Percentiles rank a stretch among this genome's conserved stretches.
phyloP scores from a whole-genome alignment of 2,113 vertebrate species.

The Platysternon megacephalum region DNA sequence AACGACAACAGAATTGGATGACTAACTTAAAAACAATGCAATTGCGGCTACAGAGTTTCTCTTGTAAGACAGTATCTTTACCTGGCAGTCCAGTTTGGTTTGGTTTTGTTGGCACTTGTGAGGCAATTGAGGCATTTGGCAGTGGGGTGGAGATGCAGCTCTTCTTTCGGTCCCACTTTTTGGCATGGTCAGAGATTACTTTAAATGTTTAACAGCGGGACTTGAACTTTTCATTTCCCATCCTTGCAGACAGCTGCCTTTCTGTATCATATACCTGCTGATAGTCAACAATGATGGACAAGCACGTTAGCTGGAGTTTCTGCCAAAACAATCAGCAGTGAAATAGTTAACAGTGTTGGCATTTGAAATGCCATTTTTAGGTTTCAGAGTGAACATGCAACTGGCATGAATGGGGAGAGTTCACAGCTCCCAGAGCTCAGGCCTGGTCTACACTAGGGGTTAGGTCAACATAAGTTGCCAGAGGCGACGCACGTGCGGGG shows the following conservation, averaged over 20 bases:
- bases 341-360: neutral
- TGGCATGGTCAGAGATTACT: neutral
- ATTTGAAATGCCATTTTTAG: neutral
- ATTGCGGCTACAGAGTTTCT: neutral
- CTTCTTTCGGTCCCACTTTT: neutral
- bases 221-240: neutral
- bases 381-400: neutral
- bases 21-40: neutral
- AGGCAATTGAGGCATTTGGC: rapidly evolving
- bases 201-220: neutral
- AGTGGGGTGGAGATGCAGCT: neutral
- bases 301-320: neutral
- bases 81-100: neutral
- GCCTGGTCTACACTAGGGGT: neutral
- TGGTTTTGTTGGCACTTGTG: neutral
- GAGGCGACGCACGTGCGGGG: too few relatives aligned
- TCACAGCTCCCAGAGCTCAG: neutral
- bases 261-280: neutral
- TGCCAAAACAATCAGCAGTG: neutral
- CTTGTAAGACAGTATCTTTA: neutral
- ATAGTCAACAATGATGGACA: neutral
- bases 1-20: neutral
- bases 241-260: neutral
- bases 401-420: neutral
- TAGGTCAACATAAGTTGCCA: neutral